Evolutionary conservation across 2,113 vertebrate species (phyloP).

Genomic region (Acrocephalus arundinaceus): DNA sequence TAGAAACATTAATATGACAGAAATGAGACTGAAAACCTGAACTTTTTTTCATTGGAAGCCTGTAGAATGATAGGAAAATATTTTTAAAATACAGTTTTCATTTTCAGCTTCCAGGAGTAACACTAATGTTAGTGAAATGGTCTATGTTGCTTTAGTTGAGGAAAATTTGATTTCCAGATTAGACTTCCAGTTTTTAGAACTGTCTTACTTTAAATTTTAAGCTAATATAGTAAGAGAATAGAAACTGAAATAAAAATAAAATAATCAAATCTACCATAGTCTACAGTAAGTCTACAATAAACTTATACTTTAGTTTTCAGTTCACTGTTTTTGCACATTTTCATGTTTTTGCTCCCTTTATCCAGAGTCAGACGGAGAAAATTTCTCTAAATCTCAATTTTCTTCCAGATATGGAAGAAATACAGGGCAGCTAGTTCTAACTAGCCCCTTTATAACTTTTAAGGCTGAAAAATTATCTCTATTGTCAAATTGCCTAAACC

Average conservation of each 20-base stretch:
- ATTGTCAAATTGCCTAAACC: not conserved
- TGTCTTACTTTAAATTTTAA: not conserved
- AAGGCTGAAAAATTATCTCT: not conserved
- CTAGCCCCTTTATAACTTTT: not conserved
- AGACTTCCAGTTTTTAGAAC: not conserved
- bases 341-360: not conserved
- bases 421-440: not conserved
- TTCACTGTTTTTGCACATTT: not conserved
- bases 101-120: not conserved
- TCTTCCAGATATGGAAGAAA: not conserved
- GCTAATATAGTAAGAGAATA: not conserved
- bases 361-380: not conserved
- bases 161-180: not conserved
- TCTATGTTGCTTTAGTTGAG: not conserved
- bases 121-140: not conserved
- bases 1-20: conserved; percentile 37
- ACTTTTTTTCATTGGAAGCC: not conserved
- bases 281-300: not conserved
- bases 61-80: not conserved
- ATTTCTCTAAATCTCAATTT: not conserved
- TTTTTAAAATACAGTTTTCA: not conserved
- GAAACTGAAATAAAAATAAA: not conserved
- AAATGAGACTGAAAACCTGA: conserved; percentile 11
- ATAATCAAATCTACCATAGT: not conserved
- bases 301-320: not conserved